A percentile compares a stretch with the other conserved stretches of the same genome.
Conservation (phyloP, 1,140 invertebrate species). For the Bombyx mandarina region DNA sequence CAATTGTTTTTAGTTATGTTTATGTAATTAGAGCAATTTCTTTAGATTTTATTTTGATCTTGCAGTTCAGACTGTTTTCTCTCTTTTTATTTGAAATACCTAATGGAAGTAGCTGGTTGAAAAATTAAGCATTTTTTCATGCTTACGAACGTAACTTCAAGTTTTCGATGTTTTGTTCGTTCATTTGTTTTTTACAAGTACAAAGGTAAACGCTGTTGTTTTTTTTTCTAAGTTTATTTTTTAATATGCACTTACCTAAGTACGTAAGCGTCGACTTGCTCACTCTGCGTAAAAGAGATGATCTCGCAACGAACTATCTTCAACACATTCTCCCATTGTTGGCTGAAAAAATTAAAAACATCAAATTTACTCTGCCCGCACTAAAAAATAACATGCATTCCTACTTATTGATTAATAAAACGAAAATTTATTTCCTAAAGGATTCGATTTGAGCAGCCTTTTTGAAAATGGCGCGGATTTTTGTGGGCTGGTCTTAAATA, state of each 20-base stretch:
- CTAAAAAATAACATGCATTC: too few species aligned
- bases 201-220: too few species aligned
- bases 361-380: too few species aligned
- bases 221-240: background rate
- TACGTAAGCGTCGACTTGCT: conserved; percentile 95
- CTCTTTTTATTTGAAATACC: too few species aligned
- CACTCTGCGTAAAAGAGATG: conserved; percentile 91
- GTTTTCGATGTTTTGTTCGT: too few species aligned
- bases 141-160: background rate
- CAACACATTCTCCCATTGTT: conserved; percentile 88
- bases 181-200: too few species aligned
- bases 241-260: conserved; percentile 81
- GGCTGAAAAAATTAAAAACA: conserved; percentile 68
- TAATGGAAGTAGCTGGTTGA: background rate
- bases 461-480: conserved; percentile 25
- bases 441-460: background rate
- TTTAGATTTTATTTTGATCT: too few species aligned
- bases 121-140: background rate
- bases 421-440: too few species aligned
- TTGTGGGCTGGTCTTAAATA: conserved; percentile 8
- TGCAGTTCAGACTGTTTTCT: too few species aligned
- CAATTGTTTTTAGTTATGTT: too few species aligned
- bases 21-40: too few species aligned
- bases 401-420: too few species aligned
- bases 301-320: conserved; percentile 96